Conservation (phyloP, 2,888 invertebrate genomes). For the Sarcophaga rosellei region DNA sequence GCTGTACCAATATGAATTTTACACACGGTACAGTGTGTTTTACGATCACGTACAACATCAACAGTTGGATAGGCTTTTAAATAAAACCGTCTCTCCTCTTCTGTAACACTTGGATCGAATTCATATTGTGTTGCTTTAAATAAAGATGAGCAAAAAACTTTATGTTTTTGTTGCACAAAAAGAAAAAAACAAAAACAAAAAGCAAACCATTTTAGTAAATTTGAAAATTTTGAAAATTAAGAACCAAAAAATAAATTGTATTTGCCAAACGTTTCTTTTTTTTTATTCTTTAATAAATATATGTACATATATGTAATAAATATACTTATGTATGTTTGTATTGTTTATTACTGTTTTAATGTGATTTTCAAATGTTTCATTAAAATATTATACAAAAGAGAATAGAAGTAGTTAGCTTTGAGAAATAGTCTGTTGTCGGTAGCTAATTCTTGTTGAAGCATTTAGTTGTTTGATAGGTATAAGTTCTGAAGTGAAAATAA, state of each 20-base stretch:
- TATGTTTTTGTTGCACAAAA: conserved; percentile 41
- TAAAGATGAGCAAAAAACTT: conserved; percentile 60
- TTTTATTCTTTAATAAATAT: too few species aligned
- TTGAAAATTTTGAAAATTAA: conserved; percentile 43
- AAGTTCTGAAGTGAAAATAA: too few species aligned
- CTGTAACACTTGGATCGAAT: conserved; percentile 83
- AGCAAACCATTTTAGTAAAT: conserved; percentile 29
- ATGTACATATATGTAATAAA: too few species aligned
- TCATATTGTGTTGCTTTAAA: conserved; percentile 77
- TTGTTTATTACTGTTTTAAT: too few species aligned
- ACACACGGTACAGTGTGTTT: conserved; percentile 89
- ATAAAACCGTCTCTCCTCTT: conserved; percentile 83
- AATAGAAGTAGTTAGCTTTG: too few species aligned
- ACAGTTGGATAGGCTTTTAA: conserved; percentile 83
- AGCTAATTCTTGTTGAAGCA: too few species aligned
- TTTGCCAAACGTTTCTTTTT: conserved; percentile 4
- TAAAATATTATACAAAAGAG: too few species aligned
- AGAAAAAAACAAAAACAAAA: neutral
- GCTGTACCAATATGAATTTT: conserved; percentile 89
- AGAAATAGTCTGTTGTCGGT: too few species aligned
- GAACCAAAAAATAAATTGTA: conserved; percentile 1
- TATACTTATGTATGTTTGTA: too few species aligned
- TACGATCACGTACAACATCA: conserved; percentile 83
- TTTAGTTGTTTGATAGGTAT: too few species aligned
- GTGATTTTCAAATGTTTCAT: too few species aligned